Evolutionary conservation across 2,888 invertebrate species (phyloP).

Genomic region (Microctonus hyperodae): DNA sequence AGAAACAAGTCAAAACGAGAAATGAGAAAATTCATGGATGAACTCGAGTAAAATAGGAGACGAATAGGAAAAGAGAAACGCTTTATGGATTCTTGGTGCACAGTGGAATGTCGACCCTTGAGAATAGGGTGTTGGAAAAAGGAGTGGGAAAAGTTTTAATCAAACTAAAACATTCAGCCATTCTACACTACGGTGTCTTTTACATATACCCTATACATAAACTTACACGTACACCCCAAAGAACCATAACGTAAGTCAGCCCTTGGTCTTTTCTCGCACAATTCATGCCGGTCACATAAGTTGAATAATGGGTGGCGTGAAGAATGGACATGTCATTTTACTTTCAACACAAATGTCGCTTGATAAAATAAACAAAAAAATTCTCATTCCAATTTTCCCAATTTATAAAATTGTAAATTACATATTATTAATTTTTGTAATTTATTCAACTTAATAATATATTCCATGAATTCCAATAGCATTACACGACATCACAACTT

Average conservation of each 20-base stretch:
- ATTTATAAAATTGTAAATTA: background rate
- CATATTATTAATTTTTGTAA: background rate
- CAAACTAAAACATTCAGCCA: constrained; percentile 43
- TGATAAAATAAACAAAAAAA: too few relatives aligned
- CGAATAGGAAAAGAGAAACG: background rate
- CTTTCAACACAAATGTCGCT: background rate
- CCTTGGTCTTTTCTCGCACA: background rate
- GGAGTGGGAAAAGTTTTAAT: constrained; percentile 36
- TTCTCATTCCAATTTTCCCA: background rate
- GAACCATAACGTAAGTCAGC: constrained; percentile 11
- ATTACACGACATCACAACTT: background rate
- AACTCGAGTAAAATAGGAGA: background rate
- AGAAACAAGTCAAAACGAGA: background rate
- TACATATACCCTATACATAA: too few relatives aligned
- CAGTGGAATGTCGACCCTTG: background rate
- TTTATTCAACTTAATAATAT: background rate
- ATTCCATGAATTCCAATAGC: background rate
- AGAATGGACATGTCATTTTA: background rate
- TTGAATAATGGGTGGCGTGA: background rate
- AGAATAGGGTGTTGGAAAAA: constrained; percentile 25
- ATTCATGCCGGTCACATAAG: background rate
- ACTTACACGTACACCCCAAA: background rate
- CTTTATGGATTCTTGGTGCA: background rate
- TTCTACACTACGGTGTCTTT: background rate
- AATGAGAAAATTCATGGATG: background rate